Evolutionary conservation across 2,797 vertebrate species (phyloP), one percentile per base, ranked within the genome.

Genomic region (Intellagama lesueurii): DNA sequence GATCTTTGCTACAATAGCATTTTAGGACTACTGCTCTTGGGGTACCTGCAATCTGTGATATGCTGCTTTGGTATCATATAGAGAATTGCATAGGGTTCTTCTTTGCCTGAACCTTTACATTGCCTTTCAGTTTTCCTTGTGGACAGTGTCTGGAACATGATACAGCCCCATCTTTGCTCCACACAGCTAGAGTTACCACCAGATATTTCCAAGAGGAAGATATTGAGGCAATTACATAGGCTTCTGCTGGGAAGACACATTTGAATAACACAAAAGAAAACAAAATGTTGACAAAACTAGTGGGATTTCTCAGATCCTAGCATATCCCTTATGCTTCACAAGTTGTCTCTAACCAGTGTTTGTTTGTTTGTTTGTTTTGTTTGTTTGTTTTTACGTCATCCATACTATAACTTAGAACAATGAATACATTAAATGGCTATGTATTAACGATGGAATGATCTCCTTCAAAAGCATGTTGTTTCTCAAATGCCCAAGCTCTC

Each of bases 401-500:
- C 8, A 12, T 35, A n/a, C 35, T 35, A 35, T 35, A 40, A 5
- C 44, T 16, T 88, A 86, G 66, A 73, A 87, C 84, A 84, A 80
- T 44, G 79, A 73, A 5, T 60, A 76, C 72, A 5, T 87, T 91
- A 70, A 89, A 80, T 83, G 28, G 69, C 76, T 52, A 77, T n/a
- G 85, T 28, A 44, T 81, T 86, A 69, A 90, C 88, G 88, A 75
- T 85, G 91, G 81, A 92, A 88, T 92, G 76, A 87, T 86, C 49
- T 81, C 56, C 82, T 82, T 85, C 75, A 81, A 87, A 77, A 86
- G 9, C 3, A 77, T 73, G 83, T 32, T 88, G 84, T 85, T 47
- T 91, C 90, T 92, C 77, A 89, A 81, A 90, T 90, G 89, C 86
- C 66, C 90, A 93, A 88, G 91, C 90, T 76, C 91, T 92, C 52